Evolutionary conservation across 2,888 invertebrate genomes (phyloP).

Genomic region (Dascillus cervinus): DNA sequence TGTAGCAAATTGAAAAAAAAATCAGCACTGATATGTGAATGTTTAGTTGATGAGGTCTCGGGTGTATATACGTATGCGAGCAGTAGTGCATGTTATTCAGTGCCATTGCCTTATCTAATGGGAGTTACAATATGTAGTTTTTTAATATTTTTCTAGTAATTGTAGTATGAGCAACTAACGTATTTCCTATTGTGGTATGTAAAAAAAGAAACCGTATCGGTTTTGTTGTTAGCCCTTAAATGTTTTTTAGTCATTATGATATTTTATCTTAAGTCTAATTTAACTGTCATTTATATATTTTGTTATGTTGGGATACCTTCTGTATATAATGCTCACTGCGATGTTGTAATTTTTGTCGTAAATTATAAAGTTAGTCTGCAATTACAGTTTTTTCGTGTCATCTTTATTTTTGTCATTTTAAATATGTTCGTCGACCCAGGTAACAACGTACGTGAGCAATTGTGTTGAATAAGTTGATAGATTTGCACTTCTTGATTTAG

Average conservation of each 20-base stretch:
- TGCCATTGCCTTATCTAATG: conserved; percentile 28
- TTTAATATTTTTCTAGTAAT: conserved; percentile 35
- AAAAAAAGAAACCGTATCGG: not conserved
- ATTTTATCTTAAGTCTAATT: not conserved
- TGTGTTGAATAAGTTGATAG: too few species aligned
- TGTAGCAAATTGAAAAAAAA: too few species aligned
- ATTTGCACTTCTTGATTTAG: too few species aligned
- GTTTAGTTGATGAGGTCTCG: conserved; percentile 7
- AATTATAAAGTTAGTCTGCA: too few species aligned
- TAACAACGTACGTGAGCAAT: too few species aligned
- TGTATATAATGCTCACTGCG: conserved; percentile 15
- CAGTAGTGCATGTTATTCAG: conserved; percentile 11
- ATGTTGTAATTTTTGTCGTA: conserved; percentile 8
- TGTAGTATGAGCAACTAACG: not conserved
- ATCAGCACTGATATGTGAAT: conserved; percentile 13
- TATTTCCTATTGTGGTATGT: not conserved
- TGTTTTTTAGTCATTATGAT: not conserved
- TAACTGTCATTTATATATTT: not conserved
- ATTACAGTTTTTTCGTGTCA: too few species aligned
- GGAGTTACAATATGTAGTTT: conserved; percentile 23
- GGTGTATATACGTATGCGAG: conserved; percentile 11
- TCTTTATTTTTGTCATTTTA: too few species aligned
- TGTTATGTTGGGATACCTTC: conserved; percentile 15
- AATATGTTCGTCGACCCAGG: too few species aligned
- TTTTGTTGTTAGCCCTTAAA: not conserved